Conservation (phyloP, 2,113 vertebrate species). For the Toxotes jaculatrix region DNA sequence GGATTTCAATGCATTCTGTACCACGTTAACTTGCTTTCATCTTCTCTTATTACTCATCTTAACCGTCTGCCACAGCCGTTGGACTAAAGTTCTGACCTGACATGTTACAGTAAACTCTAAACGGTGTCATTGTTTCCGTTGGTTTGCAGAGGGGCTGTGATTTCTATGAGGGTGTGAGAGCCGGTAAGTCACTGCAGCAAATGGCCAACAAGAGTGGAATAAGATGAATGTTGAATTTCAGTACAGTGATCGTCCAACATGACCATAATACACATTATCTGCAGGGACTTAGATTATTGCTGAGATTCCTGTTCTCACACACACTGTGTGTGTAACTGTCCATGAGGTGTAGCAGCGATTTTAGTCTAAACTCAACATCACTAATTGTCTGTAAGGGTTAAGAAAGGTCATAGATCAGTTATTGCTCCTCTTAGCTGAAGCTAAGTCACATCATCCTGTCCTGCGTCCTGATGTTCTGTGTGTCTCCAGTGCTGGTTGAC, state of each 20-base stretch:
- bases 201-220: background rate
- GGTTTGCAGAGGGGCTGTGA: constrained; percentile 90
- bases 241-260: background rate
- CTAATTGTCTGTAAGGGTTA: background rate
- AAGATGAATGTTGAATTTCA: background rate
- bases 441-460: background rate
- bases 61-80: background rate
- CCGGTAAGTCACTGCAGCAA: constrained; percentile 84
- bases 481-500: constrained; percentile 90
- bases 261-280: background rate
- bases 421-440: background rate
- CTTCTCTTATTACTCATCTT: background rate
- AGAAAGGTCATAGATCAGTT: background rate
- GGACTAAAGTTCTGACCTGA: background rate
- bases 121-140: constrained; percentile 36
- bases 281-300: no score
- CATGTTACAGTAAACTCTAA: background rate
- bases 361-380: background rate
- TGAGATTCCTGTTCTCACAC: no score
- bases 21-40: background rate
- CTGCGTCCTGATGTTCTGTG: accelerated
- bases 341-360: background rate
- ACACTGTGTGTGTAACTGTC: no score
- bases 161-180: constrained; percentile 94
- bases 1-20: background rate